These are phyloP conservation scores for Ariolimax columbianus DNA, from an alignment of 2,888 invertebrate genomes.

Conservation along the genomic window DNA sequence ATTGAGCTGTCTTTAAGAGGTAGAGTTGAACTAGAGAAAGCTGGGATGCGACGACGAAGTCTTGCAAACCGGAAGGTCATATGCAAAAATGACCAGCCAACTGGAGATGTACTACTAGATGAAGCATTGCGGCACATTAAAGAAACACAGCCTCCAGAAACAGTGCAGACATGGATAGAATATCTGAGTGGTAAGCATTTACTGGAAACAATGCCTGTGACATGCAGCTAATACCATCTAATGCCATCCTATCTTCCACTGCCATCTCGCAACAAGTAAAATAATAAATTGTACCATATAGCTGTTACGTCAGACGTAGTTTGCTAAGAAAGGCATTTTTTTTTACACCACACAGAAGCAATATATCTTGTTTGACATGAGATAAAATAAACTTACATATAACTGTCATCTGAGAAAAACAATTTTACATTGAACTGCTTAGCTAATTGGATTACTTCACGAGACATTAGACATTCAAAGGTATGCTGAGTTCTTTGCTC, in stretches of 20 bases:
- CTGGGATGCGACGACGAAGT: conserved; percentile 93
- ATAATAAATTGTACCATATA: too few relatives aligned
- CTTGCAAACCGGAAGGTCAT: conserved; percentile 90
- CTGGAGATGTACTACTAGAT: conserved; percentile 91
- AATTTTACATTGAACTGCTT: too few relatives aligned
- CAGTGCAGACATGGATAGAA: conserved; percentile 99
- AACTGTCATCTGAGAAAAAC: too few relatives aligned
- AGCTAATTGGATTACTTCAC: too few relatives aligned
- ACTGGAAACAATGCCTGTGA: not conserved
- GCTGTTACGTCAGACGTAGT: too few relatives aligned
- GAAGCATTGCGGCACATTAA: conserved; percentile 97
- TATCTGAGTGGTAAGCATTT: conserved; percentile 92
- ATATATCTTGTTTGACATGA: too few relatives aligned
- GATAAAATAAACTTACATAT: too few relatives aligned
- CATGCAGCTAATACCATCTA: not conserved
- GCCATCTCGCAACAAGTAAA: too few relatives aligned
- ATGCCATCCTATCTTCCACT: not conserved
- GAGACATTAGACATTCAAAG: too few relatives aligned
- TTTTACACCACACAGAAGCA: too few relatives aligned
- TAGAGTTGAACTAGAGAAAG: conserved; percentile 95
- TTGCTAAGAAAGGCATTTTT: too few relatives aligned
- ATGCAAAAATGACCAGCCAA: conserved; percentile 90
- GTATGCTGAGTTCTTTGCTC: too few relatives aligned
- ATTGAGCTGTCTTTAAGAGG: conserved; percentile 97
- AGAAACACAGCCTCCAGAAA: conserved; percentile 97